Evolutionary conservation across 92 coral and sea anemone genomes (phyloP).

Genomic region (Zoanthus solanderi): DNA sequence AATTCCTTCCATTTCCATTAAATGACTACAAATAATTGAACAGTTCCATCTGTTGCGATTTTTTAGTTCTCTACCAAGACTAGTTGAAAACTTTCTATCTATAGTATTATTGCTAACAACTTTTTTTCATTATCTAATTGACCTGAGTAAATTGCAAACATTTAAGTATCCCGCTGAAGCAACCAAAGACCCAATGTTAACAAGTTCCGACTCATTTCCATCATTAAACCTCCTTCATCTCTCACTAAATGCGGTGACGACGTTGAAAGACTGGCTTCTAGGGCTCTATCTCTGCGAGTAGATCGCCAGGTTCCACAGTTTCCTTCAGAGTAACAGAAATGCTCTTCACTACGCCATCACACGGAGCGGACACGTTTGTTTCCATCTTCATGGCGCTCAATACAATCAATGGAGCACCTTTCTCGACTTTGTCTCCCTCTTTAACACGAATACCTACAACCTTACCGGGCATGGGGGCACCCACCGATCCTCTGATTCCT

Average conservation of each 20-base stretch:
- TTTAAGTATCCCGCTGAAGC: too few species aligned
- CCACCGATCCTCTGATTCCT: slow-evolving; percentile 93
- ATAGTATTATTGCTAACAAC: too few species aligned
- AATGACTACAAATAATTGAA: not conserved
- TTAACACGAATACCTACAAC: slow-evolving; percentile 95
- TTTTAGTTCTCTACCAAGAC: not conserved
- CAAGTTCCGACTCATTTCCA: not conserved
- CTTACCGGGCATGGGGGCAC: slow-evolving; percentile 99
- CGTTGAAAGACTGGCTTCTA: not conserved
- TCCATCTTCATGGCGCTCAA: slow-evolving; percentile 99
- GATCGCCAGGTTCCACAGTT: slow-evolving; percentile 84
- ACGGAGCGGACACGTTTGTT: slow-evolving; percentile 93
- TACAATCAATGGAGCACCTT: slow-evolving; percentile 92
- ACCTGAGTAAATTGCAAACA: too few species aligned
- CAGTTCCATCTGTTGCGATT: not conserved
- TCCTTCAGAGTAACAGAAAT: slow-evolving; percentile 76
- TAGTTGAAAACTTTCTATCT: too few species aligned
- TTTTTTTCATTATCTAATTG: too few species aligned
- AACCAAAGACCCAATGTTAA: too few species aligned
- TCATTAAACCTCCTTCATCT: too few species aligned
- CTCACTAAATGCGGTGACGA: not conserved
- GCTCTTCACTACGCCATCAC: slow-evolving; percentile 86
- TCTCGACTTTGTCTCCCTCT: slow-evolving; percentile 91
- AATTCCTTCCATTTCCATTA: not conserved
- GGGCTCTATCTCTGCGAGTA: slow-evolving; percentile 85